phyloP scores from a whole-genome alignment of 2,797 vertebrate genomes.

The Clarias platycephalus region DNA sequence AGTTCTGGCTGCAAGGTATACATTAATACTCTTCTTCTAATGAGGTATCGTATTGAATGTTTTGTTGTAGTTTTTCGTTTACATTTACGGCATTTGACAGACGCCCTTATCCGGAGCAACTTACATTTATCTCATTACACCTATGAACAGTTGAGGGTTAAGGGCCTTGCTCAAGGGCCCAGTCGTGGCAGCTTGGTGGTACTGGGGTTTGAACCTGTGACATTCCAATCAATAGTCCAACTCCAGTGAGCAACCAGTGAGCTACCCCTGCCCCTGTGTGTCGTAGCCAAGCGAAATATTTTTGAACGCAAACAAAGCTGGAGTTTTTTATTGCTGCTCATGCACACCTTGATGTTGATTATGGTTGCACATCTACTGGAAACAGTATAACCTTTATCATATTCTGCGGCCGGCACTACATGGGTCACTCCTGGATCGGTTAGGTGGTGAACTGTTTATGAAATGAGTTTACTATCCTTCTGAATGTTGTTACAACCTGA shows the following conservation, averaged over 20 bases:
- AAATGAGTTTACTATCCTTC: background rate
- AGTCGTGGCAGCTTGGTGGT: too few relatives aligned
- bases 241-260: too few relatives aligned
- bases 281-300: too few relatives aligned
- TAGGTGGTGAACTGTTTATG: conserved; percentile 36
- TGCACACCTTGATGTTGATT: background rate
- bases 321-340: background rate
- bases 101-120: too few relatives aligned
- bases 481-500: background rate
- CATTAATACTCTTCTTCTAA: background rate
- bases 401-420: background rate
- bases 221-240: too few relatives aligned
- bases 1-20: background rate
- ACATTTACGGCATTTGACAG: too few relatives aligned
- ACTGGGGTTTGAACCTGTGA: too few relatives aligned
- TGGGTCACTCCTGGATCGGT: conserved; percentile 13
- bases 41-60: too few relatives aligned
- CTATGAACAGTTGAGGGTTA: too few relatives aligned
- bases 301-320: background rate
- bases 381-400: background rate
- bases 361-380: background rate
- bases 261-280: too few relatives aligned
- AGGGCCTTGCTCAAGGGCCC: too few relatives aligned
- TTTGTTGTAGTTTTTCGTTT: background rate
- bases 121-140: too few relatives aligned